Base-by-base conservation (phyloP, 2,888 invertebrate genomes). In the Chloroclysta siterata region DNA sequence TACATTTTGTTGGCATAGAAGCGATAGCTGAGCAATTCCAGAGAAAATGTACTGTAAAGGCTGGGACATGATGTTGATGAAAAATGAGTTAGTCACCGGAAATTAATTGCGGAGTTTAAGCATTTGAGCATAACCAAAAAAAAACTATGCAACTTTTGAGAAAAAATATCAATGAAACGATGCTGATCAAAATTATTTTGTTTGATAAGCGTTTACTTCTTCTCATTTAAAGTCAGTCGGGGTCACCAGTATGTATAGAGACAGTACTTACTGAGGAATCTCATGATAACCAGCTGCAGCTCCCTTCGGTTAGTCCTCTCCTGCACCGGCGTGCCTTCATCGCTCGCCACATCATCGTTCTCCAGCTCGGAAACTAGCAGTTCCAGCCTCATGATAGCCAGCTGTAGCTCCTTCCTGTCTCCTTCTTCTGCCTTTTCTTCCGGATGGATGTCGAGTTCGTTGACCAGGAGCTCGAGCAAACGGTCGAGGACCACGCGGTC, bases 201-300 rank as follows among this genome's bases (percentile, higher is more conserved):
- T 22, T 22, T 22, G 2, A 22, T 22, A 22, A 22, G 22, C 22
- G 22, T 2, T 1, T 22, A 39, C 8, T 39, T 39, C 11, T 39
- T 11, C 36, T 39, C 4, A 10, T 2, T 39, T 39, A 7, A 11
- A 39, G 11, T 39, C 3, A 39, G 36, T 11, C 36, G 36, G 11
- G 36, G 36, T 39, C 36, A 39, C 36, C 36, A 39, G 11, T 39
- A 11, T 39, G 11, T 11, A 39, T 39, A 11, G 11, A 39, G 7
- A 0, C 8, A 44, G 10, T 17, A 55, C 61, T 61, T 17, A 94
- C 98, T 98, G 52, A 99, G 94, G 36, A 99, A 93, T 63, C 98
- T 94, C 94, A 99, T 96, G 64, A 98, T 95, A 39, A 98, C 96
- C 10, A 99, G 93, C 82, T 98, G 97, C 63, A 98, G 96, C 90